These are phyloP conservation scores for Leptopilina myrica DNA, from an alignment of 2,888 invertebrate genomes.

Conservation along the genomic window DNA sequence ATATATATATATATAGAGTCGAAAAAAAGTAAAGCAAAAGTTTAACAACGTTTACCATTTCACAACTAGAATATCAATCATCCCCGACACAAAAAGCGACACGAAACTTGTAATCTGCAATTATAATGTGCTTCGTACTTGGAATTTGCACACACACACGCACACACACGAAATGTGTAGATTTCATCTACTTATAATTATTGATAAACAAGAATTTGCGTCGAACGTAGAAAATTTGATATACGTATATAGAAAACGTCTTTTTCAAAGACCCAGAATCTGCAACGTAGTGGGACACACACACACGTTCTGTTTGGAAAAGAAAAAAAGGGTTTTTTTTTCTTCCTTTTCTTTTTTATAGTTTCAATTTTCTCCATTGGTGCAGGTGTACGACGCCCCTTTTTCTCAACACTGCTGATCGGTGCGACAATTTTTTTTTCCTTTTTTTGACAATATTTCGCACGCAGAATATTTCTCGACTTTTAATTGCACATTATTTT, in stretches of 20 bases:
- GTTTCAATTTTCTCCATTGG: neutral
- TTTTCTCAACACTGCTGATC: neutral
- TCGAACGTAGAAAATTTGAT: neutral
- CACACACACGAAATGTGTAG: neutral
- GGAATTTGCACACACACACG: neutral
- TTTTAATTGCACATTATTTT: neutral
- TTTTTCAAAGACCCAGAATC: slow-evolving; percentile 9
- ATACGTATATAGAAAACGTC: neutral
- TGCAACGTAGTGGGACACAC: slow-evolving; percentile 5
- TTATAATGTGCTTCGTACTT: neutral
- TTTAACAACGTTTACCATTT: slow-evolving; percentile 39
- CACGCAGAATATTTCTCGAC: neutral
- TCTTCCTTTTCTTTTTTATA: neutral
- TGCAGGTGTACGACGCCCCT: neutral
- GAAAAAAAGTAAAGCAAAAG: slow-evolving; percentile 25
- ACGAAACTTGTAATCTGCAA: slow-evolving; percentile 23
- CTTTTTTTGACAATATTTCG: neutral
- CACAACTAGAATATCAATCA: slow-evolving; percentile 37
- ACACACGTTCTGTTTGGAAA: neutral
- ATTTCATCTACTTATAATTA: slow-evolving; percentile 18
- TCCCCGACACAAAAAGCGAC: slow-evolving; percentile 14
- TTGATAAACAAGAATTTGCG: slow-evolving; percentile 22
- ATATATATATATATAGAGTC: neutral
- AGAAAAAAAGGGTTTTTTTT: neutral
- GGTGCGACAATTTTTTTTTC: slow-evolving; percentile 2